Base-by-base conservation (phyloP, 2,797 vertebrate genomes). In the Falco novaeseelandiae region DNA sequence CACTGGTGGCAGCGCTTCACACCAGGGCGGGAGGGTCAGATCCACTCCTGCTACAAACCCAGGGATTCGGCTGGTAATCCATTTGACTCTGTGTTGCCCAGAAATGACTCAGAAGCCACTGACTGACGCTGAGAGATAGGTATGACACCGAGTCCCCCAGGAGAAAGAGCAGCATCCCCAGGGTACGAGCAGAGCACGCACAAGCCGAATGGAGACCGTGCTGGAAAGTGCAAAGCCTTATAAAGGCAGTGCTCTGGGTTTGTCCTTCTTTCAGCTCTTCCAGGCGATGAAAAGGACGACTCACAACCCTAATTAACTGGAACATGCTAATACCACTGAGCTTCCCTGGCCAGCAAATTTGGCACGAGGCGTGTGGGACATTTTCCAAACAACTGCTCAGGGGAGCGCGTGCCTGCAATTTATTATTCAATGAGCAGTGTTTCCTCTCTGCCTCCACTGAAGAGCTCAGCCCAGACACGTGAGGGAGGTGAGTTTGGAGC, bases 221-320 rank as follows among this genome's bases (percentile, higher is more conserved):
- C 77, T 83, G 89, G 72, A 76, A 92, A 78, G 76, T 92, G 93
- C 77, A 90, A 87, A 93, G 89, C 97, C 96, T 96, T 96, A 96
- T 93, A 97, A 97, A 96, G 95, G 92, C 94, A 96, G 59, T 6
- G 57, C 86, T 93, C 81, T 2, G 54, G 42, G 42, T 95, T 94
- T 88, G 83, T 87, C 93, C 92, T 96, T 83, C 93, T 84, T 91
- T 87, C 93, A 85, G 89, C 90, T 91, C 62, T 92, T 92, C 63
- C 84, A 81, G 92, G 90, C 51, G 66, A 91, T 88, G 92, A 95
- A 96, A 90, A 92, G 92, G 89, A 90, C 16, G 9, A 71, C 92
- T 97, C 88, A 61, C 86, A 91, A 76, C 78, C 79, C 92, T 94
- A 97, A 97, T 97, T 96, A 96, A 89, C 82, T 78, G 92, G 92